Conservation (phyloP, 1,140 invertebrate species). For the Notospermus geniculatus region DNA sequence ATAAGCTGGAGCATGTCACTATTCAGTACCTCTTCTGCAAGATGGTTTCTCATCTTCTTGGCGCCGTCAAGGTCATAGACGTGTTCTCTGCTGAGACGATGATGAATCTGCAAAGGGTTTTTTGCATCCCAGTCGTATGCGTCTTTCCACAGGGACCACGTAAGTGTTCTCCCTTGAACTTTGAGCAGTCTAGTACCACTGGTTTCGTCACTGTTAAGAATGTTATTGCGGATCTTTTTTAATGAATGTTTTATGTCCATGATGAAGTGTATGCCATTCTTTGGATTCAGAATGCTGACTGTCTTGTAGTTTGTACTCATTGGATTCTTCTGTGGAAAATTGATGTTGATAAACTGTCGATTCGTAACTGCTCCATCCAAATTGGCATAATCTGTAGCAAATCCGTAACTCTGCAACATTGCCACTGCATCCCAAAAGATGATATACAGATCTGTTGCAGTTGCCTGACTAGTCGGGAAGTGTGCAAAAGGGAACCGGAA, state of each 20-base stretch:
- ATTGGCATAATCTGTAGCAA: neutral
- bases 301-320: too few species aligned
- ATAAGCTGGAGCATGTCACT: too few species aligned
- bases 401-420: too few species aligned
- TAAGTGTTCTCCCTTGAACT: neutral
- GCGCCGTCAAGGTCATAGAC: too few species aligned
- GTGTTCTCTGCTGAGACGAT: too few species aligned
- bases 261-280: neutral
- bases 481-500: neutral
- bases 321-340: neutral
- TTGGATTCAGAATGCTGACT: neutral
- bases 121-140: too few species aligned
- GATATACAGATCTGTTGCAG: neutral
- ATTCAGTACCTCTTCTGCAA: too few species aligned
- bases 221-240: neutral
- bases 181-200: neutral
- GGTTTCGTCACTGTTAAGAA: neutral
- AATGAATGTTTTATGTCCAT: conserved; percentile 2
- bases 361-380: neutral
- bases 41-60: too few species aligned
- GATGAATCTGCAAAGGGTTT: too few species aligned
- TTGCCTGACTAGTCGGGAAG: neutral
- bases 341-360: neutral
- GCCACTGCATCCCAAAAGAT: conserved; percentile 3
- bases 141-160: neutral